Evolutionary conservation across 2,797 vertebrate genomes (phyloP), one percentile per base, ranked within the genome.

Genomic region (Darevskia mixta): DNA sequence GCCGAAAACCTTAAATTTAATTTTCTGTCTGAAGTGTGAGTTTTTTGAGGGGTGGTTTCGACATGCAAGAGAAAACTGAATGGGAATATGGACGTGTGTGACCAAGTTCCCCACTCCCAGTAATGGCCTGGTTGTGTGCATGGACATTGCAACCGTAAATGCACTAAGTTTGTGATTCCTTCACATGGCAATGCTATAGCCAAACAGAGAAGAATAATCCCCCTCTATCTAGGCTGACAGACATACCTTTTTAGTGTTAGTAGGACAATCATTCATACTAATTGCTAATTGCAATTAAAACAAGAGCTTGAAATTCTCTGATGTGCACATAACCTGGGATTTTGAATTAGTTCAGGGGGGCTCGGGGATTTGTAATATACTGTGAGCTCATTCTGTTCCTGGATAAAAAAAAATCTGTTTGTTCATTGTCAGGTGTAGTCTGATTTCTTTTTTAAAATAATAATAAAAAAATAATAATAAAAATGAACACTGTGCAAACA

Each of bases 401-500:
- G 29, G 87, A 79, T n/a, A n/a, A 90, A 92, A 92, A 83, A 92
- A 93, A 94, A 91, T 86, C 83, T 95, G 66, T 94, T 96, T 94
- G 86, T 88, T 96, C 91, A 91, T 49, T 88, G 85, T 87, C 93
- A 96, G 94, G 93, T 97, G 89, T 93, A 94, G 71, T 86, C 87
- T 11, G 77, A 49, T n/a, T 86, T 90, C 85, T 64, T 67, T 73
- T 38, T 58, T 43, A 32, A 4, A 9, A 4, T 9, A 49, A 49
- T 49, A 49, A 49, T 49, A 49, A 0, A 49, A 0, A 32, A 13
- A 91, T 94, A 95, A 91, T 95, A 95, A 95, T 92, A 96, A 93
- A 96, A 95, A 92, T 87, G 92, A 95, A 91, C 17, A 29, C 75
- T 78, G 64, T 91, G 90, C 95, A 96, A 94, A 95, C 92, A 83